Conservation (phyloP, 2,888 invertebrate genomes). For the Ectemnius lituratus region DNA sequence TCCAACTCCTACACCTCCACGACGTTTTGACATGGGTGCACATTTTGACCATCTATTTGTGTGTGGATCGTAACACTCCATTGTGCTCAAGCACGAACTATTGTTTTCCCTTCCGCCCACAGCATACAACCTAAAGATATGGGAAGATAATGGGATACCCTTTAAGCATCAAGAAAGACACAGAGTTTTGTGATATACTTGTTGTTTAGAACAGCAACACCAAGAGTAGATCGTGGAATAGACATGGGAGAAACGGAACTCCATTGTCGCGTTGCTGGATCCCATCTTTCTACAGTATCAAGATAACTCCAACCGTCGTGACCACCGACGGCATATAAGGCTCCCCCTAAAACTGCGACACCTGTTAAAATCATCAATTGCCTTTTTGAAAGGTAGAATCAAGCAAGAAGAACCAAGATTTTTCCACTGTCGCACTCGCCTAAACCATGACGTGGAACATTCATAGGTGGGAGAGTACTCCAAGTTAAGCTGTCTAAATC, state of each 20-base stretch:
- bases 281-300: conserved; percentile 96
- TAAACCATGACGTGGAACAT: conserved; percentile 90
- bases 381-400: background rate
- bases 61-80: conserved; percentile 89
- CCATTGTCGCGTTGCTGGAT: conserved; percentile 93
- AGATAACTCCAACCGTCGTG: conserved; percentile 98
- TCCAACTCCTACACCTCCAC: conserved; percentile 94
- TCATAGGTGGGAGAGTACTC: conserved; percentile 92
- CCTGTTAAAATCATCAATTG: conserved; percentile 58
- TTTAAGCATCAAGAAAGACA: too few species aligned
- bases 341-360: conserved; percentile 89
- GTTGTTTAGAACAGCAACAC: conserved; percentile 91
- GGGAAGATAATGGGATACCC: background rate
- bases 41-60: conserved; percentile 90
- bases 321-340: conserved; percentile 96
- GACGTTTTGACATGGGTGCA: conserved; percentile 91
- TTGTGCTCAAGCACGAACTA: conserved; percentile 91
- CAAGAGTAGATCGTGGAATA: conserved; percentile 92
- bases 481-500: conserved; percentile 90
- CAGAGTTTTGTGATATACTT: conserved; percentile 76
- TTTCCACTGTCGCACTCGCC: conserved; percentile 64
- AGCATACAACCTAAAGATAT: conserved; percentile 86
- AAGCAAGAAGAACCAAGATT: conserved; percentile 3
- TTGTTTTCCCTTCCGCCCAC: conserved; percentile 94
- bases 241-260: conserved; percentile 94